Evolutionary conservation across 2,888 invertebrate genomes (phyloP).

Genomic region (Heliconius charithonia): DNA sequence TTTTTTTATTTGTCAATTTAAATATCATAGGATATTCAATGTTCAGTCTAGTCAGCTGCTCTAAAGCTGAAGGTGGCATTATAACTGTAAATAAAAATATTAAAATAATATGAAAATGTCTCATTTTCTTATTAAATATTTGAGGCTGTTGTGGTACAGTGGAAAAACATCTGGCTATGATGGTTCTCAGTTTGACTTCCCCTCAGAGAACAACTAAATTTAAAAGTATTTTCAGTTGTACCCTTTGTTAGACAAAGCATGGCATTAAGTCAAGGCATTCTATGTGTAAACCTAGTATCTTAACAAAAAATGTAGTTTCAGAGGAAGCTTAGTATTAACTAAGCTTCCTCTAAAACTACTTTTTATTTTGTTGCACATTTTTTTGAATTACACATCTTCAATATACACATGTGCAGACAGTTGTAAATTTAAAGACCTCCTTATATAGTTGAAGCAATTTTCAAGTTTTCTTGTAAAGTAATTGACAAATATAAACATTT

Average conservation of each 20-base stretch:
- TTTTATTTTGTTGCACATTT: background rate
- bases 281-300: too few relatives aligned
- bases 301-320: background rate
- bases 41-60: slow-evolving; percentile 95
- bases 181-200: too few relatives aligned
- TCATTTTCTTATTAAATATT: background rate
- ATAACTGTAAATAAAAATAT: slow-evolving; percentile 88
- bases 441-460: background rate
- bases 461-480: background rate
- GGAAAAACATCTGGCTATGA: background rate
- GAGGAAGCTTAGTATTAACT: too few relatives aligned
- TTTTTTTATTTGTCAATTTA: slow-evolving; percentile 94
- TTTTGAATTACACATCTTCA: background rate
- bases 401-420: too few relatives aligned
- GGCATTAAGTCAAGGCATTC: background rate
- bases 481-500: too few relatives aligned
- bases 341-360: background rate
- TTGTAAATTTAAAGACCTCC: background rate
- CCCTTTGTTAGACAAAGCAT: too few relatives aligned
- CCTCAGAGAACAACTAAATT: too few relatives aligned
- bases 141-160: background rate
- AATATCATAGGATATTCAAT: slow-evolving; percentile 99
- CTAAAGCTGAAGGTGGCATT: slow-evolving; percentile 98
- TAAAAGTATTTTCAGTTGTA: too few relatives aligned
- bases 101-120: background rate